phyloP scores from a whole-genome alignment of 1,140 invertebrate species.

The Eubasilissa regina region DNA sequence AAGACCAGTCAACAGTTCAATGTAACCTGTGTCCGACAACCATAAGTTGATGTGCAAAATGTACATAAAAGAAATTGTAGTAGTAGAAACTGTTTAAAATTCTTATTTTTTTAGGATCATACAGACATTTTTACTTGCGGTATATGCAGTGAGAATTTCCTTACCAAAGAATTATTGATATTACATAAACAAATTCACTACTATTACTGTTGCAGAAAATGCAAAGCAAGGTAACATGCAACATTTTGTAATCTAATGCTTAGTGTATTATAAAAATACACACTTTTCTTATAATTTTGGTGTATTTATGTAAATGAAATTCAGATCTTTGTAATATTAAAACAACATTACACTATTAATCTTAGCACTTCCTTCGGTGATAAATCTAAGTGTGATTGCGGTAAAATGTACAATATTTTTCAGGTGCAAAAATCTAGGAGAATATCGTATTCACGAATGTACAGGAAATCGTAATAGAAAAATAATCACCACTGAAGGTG shows the following conservation, averaged over 20 bases:
- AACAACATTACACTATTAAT: constrained; percentile 1
- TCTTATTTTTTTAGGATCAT: not conserved
- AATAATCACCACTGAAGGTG: not conserved
- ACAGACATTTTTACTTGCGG: constrained; percentile 7
- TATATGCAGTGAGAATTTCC: constrained; percentile 43
- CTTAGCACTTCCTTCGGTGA: not conserved
- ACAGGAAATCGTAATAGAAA: not conserved
- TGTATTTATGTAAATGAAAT: not conserved
- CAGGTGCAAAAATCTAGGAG: not conserved
- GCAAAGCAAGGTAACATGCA: constrained; percentile 36
- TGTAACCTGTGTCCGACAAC: too few relatives aligned
- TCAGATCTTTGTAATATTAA: constrained; percentile 7
- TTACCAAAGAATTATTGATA: constrained; percentile 33
- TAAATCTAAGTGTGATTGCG: too few relatives aligned
- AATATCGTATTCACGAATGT: not conserved
- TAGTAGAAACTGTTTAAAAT: too few relatives aligned
- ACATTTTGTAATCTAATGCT: not conserved
- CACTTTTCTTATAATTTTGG: not conserved
- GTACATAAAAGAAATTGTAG: too few relatives aligned
- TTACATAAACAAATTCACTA: constrained; percentile 43
- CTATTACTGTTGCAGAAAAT: constrained; percentile 41
- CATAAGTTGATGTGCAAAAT: too few relatives aligned
- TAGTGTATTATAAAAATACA: not conserved
- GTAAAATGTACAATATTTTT: not conserved
- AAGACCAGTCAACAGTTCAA: too few relatives aligned